A percentile compares a stretch with the other conserved stretches of the same genome.
These are phyloP conservation scores for Scylla paramamosain DNA, from an alignment of 1,140 invertebrate genomes.

Conservation along the genomic window DNA sequence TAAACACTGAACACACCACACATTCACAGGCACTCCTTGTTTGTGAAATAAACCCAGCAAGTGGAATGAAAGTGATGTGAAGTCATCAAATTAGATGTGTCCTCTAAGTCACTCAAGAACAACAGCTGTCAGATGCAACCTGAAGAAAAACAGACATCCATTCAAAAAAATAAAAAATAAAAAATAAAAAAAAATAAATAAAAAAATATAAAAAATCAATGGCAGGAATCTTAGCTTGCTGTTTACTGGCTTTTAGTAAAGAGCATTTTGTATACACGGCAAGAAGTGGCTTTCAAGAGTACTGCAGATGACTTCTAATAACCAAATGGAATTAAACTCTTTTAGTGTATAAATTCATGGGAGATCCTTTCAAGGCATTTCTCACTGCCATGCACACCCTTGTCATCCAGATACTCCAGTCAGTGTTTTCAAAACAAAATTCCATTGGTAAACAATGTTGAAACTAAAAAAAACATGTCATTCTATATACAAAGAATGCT, in stretches of 20 bases:
- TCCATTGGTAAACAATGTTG: too few relatives aligned
- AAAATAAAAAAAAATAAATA: background rate
- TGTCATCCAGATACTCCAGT: too few relatives aligned
- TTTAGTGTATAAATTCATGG: background rate
- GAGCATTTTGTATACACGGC: background rate
- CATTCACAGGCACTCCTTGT: background rate
- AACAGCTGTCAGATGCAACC: too few relatives aligned
- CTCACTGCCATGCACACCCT: background rate
- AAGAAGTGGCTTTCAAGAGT: background rate
- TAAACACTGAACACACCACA: background rate
- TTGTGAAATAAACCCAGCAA: background rate
- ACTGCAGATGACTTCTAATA: background rate
- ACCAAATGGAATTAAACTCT: background rate
- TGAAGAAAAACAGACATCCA: too few relatives aligned
- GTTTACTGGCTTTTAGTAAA: background rate
- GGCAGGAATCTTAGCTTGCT: slow-evolving; percentile 2
- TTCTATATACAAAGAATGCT: too few relatives aligned
- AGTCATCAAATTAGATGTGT: background rate
- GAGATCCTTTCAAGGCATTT: background rate
- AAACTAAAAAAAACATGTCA: too few relatives aligned
- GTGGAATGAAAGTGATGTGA: background rate
- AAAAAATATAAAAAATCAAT: background rate
- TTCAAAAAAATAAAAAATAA: background rate
- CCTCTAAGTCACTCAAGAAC: too few relatives aligned
- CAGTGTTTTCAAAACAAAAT: too few relatives aligned